Base-by-base conservation (phyloP, 2,797 vertebrate species). In the Amphiprion clarkii region DNA sequence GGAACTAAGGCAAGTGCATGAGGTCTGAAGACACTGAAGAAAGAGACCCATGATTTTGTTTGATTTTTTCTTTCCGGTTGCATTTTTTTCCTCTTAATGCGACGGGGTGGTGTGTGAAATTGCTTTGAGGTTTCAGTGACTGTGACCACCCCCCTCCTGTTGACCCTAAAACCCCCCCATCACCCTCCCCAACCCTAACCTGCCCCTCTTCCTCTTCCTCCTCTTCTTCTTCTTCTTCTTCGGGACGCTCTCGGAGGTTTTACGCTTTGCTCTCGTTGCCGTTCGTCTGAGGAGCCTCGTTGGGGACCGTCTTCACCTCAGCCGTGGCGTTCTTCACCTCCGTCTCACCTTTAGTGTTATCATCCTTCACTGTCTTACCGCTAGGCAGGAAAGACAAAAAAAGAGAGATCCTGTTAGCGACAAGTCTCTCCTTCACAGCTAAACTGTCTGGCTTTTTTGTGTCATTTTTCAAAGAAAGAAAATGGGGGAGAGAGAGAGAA, bases 201-300 rank as follows among this genome's bases (percentile, higher is more conserved):
- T 9, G 25, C 52, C 23, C 12, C 48, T 21, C 36, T 16, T n/a
- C 63, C 59, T 21, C 36, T 12, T n/a, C 63, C 59, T 27, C 68
- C 33, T 78, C 67, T 51, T 21, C 36, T 12, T n/a, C 63, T 59
- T 27, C 68, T 39, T 78, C 67, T 51, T 57, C 56, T 13, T 61
- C 52, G 31, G 5, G 48, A 63, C 66, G 62, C 19, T 65, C 36
- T 60, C 1, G 62, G 87, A 80, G 89, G 94, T 14, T n/a, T 99
- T 97, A 99, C 89, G 98, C 98, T 97, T 99, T 99, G 94, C 97
- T 99, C 85, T 99, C 98, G 0, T 94, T 97, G 83, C 96, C 97
- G 73, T 97, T 98, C 91, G 95, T 95, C 91, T 99, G 97, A 86
- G 96, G 96, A 89, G 98, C 97, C 90, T 99, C 98, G 12, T 94